Conservation (phyloP, 2,113 vertebrate species). For the Beaufortia kweichowensis region DNA sequence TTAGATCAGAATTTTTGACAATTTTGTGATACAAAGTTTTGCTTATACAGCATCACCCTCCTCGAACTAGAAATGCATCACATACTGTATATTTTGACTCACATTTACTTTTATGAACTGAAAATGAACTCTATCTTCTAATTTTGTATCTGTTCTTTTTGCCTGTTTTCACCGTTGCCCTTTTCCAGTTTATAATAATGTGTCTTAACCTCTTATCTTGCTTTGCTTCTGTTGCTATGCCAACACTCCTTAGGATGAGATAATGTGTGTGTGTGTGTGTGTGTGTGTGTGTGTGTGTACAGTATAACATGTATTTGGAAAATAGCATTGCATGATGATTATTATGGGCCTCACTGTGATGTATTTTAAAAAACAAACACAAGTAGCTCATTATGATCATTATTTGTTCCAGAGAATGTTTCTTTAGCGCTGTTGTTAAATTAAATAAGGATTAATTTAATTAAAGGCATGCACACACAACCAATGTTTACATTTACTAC, state of each 20-base stretch:
- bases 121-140: too few species aligned
- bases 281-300: conserved; percentile 17
- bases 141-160: conserved; percentile 7
- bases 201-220: conserved; percentile 48
- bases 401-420: neutral
- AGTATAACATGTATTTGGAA: neutral
- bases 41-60: too few species aligned
- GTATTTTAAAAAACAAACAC: neutral
- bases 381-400: neutral
- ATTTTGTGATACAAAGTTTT: neutral
- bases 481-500: neutral
- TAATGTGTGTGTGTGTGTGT: conserved; percentile 57
- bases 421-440: too few species aligned
- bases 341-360: neutral
- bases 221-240: conserved; percentile 57
- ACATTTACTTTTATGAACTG: too few species aligned
- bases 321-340: neutral
- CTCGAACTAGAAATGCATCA: too few species aligned
- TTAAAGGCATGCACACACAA: too few species aligned
- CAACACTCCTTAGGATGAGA: conserved; percentile 58
- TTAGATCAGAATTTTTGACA: too few species aligned
- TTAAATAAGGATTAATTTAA: too few species aligned
- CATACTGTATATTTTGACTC: neutral
- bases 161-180: conserved; percentile 17
- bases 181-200: conserved; percentile 51